phyloP scores from a whole-genome alignment of 2,797 vertebrate genomes.

The Nothura maculosa region DNA sequence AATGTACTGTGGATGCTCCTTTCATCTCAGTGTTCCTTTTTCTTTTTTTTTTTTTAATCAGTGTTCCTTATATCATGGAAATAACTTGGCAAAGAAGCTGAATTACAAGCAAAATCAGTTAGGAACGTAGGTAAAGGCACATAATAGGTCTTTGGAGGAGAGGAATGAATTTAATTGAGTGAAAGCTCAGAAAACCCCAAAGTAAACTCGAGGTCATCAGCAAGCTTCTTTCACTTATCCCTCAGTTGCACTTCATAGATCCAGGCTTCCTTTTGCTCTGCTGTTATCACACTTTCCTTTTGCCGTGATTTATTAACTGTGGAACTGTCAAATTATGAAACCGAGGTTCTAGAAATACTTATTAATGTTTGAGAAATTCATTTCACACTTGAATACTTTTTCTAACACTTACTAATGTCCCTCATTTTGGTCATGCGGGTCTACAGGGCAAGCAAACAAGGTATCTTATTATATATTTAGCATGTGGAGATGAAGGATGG shows the following conservation, averaged over 20 bases:
- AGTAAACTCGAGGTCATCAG: constrained; percentile 76
- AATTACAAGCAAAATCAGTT: constrained; percentile 68
- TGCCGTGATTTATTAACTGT: constrained; percentile 80
- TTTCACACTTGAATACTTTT: constrained; percentile 80
- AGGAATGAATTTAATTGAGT: constrained; percentile 70
- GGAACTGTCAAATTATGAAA: constrained; percentile 72
- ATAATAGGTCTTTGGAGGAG: constrained; percentile 69
- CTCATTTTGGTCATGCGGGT: constrained; percentile 70
- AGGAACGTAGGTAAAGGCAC: constrained; percentile 59
- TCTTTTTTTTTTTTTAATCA: background rate
- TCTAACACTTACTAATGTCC: constrained; percentile 76
- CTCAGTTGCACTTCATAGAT: constrained; percentile 70
- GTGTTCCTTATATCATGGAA: constrained; percentile 67
- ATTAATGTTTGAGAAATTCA: constrained; percentile 74
- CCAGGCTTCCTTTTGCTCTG: constrained; percentile 57
- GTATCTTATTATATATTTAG: constrained; percentile 70
- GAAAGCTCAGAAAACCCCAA: constrained; percentile 69
- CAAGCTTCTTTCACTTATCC: constrained; percentile 70
- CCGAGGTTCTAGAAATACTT: constrained; percentile 62
- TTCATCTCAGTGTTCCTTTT: constrained; percentile 18
- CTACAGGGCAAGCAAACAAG: constrained; percentile 73
- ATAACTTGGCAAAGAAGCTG: constrained; percentile 65
- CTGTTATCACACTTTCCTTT: constrained; percentile 65
- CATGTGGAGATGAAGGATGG: constrained; percentile 57
- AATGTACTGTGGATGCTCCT: constrained; percentile 52